A percentile compares a stretch with the other conserved stretches of the same genome.
These are phyloP conservation scores for Chrysolina americana DNA, from an alignment of 2,888 invertebrate genomes.

Conservation along the genomic window DNA sequence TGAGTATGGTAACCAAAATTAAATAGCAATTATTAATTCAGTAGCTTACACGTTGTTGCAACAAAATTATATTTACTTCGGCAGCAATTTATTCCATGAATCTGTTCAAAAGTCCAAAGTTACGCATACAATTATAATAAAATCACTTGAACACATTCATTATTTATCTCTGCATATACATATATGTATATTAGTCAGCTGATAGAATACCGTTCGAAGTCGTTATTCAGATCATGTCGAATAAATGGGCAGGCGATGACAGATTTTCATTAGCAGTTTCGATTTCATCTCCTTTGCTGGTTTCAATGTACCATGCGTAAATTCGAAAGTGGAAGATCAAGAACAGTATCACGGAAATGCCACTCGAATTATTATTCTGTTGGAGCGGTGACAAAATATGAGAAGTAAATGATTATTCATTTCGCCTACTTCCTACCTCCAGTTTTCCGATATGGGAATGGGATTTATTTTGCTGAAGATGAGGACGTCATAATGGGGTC, in stretches of 20 bases:
- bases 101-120: not conserved
- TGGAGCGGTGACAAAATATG: no score
- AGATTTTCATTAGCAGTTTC: slow-evolving; percentile 32
- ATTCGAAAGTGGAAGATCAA: not conserved
- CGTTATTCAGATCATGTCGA: not conserved
- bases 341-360: not conserved
- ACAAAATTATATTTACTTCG: slow-evolving; percentile 9
- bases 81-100: slow-evolving; percentile 14
- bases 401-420: no score
- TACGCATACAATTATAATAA: slow-evolving; percentile 12
- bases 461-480: no score
- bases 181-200: slow-evolving; percentile 1
- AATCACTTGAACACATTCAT: slow-evolving; percentile 15
- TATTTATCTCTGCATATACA: slow-evolving; percentile 5
- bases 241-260: not conserved
- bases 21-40: slow-evolving; percentile 10
- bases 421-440: no score
- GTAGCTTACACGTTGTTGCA: slow-evolving; percentile 1
- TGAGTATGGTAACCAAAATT: not conserved
- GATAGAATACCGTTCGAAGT: slow-evolving; percentile 6
- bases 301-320: slow-evolving; percentile 21
- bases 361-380: no score
- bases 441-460: no score
- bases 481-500: no score
- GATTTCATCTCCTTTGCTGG: slow-evolving; percentile 29